phyloP scores from a whole-genome alignment of 2,797 vertebrate species.

The Alcedo quadribrachys region DNA sequence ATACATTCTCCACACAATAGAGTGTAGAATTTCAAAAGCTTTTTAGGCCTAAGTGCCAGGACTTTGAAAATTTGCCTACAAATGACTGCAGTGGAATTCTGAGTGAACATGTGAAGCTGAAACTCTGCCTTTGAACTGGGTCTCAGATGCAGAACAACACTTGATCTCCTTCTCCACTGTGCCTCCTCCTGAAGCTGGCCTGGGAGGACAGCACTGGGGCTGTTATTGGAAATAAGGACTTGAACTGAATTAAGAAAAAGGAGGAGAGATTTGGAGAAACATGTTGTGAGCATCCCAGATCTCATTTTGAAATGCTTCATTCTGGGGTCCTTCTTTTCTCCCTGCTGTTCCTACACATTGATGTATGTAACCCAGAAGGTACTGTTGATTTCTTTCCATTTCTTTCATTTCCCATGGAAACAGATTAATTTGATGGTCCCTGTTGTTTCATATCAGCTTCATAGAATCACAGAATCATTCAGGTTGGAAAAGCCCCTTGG shows the following conservation, averaged over 20 bases:
- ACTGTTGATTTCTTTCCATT: background rate
- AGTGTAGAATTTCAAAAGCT: constrained; percentile 31
- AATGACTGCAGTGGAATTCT: background rate
- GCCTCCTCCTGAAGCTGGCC: background rate
- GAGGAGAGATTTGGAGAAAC: background rate
- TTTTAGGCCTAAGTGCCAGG: background rate
- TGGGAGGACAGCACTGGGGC: background rate
- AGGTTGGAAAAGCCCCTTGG: too few relatives aligned
- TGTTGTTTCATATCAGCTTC: background rate
- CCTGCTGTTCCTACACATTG: accelerated
- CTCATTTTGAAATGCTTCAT: background rate
- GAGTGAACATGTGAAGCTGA: background rate
- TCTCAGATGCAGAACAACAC: background rate
- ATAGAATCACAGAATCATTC: too few relatives aligned
- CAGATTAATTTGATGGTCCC: background rate
- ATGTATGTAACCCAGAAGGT: background rate
- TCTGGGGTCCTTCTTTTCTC: background rate
- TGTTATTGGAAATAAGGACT: background rate
- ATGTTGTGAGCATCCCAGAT: background rate
- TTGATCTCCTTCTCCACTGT: background rate
- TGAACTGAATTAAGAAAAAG: background rate
- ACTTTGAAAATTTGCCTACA: constrained; percentile 53
- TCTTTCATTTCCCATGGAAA: background rate
- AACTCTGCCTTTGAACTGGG: background rate
- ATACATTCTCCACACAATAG: constrained; percentile 19